Evolutionary conservation across 2,797 vertebrate genomes (phyloP).

Genomic region (Halcyon leucocephala): DNA sequence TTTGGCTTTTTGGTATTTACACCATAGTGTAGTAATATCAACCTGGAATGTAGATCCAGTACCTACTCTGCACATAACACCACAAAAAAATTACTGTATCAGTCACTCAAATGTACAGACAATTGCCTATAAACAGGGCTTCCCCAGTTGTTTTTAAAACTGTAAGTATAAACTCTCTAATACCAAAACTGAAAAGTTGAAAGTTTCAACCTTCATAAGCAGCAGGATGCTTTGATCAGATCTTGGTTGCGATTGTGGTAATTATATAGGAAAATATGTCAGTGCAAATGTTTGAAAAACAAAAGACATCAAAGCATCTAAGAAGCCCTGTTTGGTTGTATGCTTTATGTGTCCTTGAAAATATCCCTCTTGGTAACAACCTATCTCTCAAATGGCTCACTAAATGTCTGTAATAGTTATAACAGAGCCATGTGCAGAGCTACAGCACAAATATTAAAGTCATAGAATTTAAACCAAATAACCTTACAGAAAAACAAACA

Average conservation of each 20-base stretch:
- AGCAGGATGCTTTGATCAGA: slow-evolving; percentile 48
- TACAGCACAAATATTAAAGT: slow-evolving; percentile 17
- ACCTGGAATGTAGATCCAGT: not conserved
- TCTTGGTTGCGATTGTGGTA: slow-evolving; percentile 46
- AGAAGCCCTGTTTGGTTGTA: slow-evolving; percentile 41
- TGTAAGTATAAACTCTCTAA: not conserved
- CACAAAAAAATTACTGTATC: not conserved
- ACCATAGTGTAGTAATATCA: not conserved
- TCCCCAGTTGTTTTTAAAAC: slow-evolving; percentile 14
- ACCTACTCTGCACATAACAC: not conserved
- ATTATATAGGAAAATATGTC: slow-evolving; percentile 64
- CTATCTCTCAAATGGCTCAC: slow-evolving; percentile 30
- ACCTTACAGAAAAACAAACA: not conserved
- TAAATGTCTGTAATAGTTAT: slow-evolving; percentile 48
- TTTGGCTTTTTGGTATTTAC: not conserved
- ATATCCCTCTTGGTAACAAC: slow-evolving; percentile 21
- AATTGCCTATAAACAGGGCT: not conserved
- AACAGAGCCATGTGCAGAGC: not conserved
- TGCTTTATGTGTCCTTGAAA: slow-evolving; percentile 37
- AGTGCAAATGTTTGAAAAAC: slow-evolving; percentile 56
- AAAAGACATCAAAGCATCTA: slow-evolving; percentile 62
- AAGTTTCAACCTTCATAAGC: slow-evolving; percentile 38
- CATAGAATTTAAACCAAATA: slow-evolving; percentile 22
- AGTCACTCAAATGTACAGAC: not conserved
- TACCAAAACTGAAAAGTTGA: slow-evolving; percentile 11